Base-by-base conservation (phyloP, 2,113 vertebrate genomes). In the Holacanthus passer region DNA sequence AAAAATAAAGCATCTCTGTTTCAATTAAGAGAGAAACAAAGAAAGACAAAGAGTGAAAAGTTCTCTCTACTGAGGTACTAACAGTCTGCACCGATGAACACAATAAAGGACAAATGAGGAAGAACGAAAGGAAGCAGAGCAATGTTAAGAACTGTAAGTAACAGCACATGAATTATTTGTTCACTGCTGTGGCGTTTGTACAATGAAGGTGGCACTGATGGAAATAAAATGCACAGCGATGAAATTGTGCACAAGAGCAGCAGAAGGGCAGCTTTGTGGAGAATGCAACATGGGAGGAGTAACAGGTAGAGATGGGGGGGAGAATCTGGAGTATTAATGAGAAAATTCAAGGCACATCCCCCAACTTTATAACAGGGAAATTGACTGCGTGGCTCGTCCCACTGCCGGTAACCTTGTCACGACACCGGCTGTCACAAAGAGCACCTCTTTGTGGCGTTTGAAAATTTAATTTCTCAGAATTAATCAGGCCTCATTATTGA, bases 401-500 rank as follows among this genome's bases (percentile, higher is more conserved):
- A 45, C 41, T 62, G 74, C 22, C 6, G 2, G 47, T 81, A 68
- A 85, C 83, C 89, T 88, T 39, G 73, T 68, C 73, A 70, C 20
- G 22, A 59, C 79, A 66, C 63, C 1, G 53, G 58, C 74, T 88
- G 72, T 62, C 32, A 45, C 16, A 69, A 71, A 27, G 35, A 77
- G 59, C 31, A 29, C 20, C 77, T 73, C 74, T 76, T 83, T 75
- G 77, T 58, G 56, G 53, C 4, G 11, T 83, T 67, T 56, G 60
- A 59, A 88, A 87, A 87, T 89, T 12, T 22, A 52, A 89, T 87
- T 91, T 86, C 82, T 81, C 60, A 7, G 84, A 80, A 90, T 90
- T 81, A 89, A 93, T 87, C 87, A 85, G 76, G 60, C 62, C 50
- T 82, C 47, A 86, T 92, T 89, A 85, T 39, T 77, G 73, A 81